Evolutionary conservation across 2,888 invertebrate species (phyloP).

Genomic region (Lobophora halterata): DNA sequence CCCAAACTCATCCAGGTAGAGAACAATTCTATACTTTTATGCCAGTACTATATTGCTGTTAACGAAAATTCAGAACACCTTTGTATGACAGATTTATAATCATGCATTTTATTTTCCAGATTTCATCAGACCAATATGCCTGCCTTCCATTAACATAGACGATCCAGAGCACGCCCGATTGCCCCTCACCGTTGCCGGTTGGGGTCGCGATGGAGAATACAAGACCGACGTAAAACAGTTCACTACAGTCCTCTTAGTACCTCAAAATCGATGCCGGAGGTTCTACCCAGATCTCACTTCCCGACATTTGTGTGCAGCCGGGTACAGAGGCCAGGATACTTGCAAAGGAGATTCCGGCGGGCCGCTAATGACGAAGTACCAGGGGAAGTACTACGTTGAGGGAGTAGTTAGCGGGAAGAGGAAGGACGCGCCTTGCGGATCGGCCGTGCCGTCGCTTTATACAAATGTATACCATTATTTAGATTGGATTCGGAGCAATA

Average conservation of each 20-base stretch:
- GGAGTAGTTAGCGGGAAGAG: constrained; percentile 72
- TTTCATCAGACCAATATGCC: constrained; percentile 67
- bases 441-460: constrained; percentile 65
- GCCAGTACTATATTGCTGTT: background rate
- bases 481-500: constrained; percentile 56
- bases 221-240: constrained; percentile 63
- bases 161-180: constrained; percentile 52
- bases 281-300: constrained; percentile 54
- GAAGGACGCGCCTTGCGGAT: constrained; percentile 64
- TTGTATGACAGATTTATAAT: background rate
- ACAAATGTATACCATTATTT: constrained; percentile 65
- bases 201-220: constrained; percentile 64
- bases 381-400: constrained; percentile 59
- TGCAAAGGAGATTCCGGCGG: constrained; percentile 73
- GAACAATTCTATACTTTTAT: too few species aligned
- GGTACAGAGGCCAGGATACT: constrained; percentile 64
- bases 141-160: constrained; percentile 63
- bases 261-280: constrained; percentile 51
- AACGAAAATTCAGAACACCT: background rate
- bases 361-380: constrained; percentile 64
- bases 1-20: too few species aligned
- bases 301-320: constrained; percentile 65
- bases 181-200: constrained; percentile 63
- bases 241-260: constrained; percentile 61
- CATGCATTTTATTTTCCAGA: constrained; percentile 44